Percentiles rank a stretch among this genome's conserved stretches.
phyloP scores from a whole-genome alignment of 2,888 invertebrate genomes.

The Cyclophora punctaria region DNA sequence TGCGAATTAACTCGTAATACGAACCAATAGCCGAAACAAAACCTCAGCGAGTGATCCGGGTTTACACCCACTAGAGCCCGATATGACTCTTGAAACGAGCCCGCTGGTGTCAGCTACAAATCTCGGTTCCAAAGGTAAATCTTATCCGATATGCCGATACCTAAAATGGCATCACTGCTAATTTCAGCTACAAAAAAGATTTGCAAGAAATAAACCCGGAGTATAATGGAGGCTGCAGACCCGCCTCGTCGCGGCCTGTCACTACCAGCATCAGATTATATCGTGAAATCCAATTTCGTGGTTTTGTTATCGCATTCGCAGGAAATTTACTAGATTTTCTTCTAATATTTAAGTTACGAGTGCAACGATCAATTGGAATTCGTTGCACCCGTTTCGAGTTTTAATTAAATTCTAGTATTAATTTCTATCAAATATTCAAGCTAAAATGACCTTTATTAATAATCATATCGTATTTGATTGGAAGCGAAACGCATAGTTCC shows the following conservation, averaged over 20 bases:
- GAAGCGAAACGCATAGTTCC: too few species aligned
- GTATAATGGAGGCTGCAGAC: conserved; percentile 9
- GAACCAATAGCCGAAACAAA: too few species aligned
- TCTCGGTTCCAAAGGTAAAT: conserved; percentile 4
- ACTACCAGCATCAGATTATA: conserved; percentile 64
- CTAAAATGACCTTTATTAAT: too few species aligned
- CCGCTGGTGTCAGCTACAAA: conserved; percentile 3
- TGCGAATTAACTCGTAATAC: too few species aligned
- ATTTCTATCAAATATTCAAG: too few species aligned
- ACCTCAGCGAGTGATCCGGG: neutral
- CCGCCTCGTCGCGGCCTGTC: conserved; percentile 47
- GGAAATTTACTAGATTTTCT: conserved; percentile 61
- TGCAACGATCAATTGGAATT: neutral
- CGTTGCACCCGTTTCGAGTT: too few species aligned
- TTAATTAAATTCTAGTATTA: too few species aligned
- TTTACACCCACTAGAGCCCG: neutral
- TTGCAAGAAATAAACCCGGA: conserved; percentile 10
- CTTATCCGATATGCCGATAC: conserved; percentile 9
- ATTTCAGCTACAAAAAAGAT: conserved; percentile 16
- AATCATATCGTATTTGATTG: too few species aligned
- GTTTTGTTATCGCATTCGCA: conserved; percentile 64
- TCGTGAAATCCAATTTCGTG: conserved; percentile 73
- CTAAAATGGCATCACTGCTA: conserved; percentile 12
- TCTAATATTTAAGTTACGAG: conserved; percentile 29
- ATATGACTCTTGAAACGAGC: neutral